A percentile compares a stretch with the other conserved stretches of the same genome.
phyloP scores from a whole-genome alignment of 2,888 invertebrate species.

The Ochropleura leucogaster region DNA sequence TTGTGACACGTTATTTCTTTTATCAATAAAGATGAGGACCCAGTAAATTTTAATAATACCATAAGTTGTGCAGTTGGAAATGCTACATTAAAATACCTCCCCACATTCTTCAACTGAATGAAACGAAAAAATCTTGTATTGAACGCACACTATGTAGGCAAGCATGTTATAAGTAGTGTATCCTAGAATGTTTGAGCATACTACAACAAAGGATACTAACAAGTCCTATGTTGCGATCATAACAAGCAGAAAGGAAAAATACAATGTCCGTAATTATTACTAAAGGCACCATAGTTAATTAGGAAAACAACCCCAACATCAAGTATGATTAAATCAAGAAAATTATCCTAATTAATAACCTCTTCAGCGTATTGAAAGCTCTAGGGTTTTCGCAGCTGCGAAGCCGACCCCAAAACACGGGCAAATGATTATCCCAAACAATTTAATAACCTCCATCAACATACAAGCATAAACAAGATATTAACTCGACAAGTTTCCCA shows the following conservation, averaged over 20 bases:
- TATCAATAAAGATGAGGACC: no score
- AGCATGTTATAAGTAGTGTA: neutral
- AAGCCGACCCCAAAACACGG: constrained; percentile 9
- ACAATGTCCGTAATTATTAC: neutral
- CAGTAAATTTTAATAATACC: no score
- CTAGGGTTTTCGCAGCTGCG: constrained; percentile 6
- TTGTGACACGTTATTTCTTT: neutral
- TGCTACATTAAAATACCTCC: no score
- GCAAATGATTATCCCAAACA: constrained; percentile 35
- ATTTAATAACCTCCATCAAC: constrained; percentile 31
- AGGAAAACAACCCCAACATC: neutral
- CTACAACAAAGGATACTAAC: neutral
- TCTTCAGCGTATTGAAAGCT: neutral
- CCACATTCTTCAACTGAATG: no score
- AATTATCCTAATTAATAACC: constrained; percentile 20
- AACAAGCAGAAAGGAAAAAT: neutral
- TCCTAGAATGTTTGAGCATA: neutral
- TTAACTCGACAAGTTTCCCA: constrained; percentile 40
- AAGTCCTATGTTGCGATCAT: neutral
- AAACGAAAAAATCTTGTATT: no score
- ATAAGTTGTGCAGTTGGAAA: no score
- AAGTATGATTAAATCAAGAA: neutral
- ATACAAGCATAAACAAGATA: constrained; percentile 38
- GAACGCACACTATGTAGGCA: no score
- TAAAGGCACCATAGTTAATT: neutral